A percentile compares a stretch with the other conserved stretches of the same genome.
Conservation (phyloP, 2,797 vertebrate species). For the Myripristis murdjan region DNA sequence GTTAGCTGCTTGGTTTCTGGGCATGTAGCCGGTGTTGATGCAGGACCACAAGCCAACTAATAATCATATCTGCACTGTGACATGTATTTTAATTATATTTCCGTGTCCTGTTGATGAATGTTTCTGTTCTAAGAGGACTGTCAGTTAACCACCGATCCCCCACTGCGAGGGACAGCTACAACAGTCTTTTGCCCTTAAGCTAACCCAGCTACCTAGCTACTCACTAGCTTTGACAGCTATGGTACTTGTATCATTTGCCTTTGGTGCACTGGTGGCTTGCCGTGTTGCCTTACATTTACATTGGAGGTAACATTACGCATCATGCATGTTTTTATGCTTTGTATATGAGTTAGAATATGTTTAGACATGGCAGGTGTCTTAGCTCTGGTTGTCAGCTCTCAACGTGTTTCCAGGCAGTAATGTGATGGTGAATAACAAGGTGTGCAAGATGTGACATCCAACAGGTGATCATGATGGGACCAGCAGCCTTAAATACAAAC, state of each 20-base stretch:
- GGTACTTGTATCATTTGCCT: too few relatives aligned
- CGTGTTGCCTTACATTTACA: not conserved
- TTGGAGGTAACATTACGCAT: too few relatives aligned
- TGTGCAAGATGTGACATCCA: not conserved
- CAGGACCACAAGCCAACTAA: not conserved
- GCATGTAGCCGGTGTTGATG: not conserved
- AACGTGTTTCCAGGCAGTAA: too few relatives aligned
- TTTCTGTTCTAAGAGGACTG: not conserved
- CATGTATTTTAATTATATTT: rapidly evolving
- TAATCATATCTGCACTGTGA: not conserved
- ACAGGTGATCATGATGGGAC: not conserved
- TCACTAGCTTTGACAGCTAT: conserved; percentile 18
- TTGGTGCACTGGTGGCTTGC: not conserved
- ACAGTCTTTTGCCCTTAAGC: not conserved
- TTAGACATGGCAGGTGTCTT: too few relatives aligned
- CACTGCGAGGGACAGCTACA: conserved; percentile 1
- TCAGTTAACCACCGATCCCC: not conserved
- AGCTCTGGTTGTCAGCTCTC: too few relatives aligned
- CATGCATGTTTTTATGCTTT: too few relatives aligned
- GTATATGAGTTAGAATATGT: too few relatives aligned
- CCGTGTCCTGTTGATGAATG: not conserved
- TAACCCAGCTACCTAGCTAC: conserved; percentile 31
- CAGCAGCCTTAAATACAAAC: too few relatives aligned
- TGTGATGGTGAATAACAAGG: not conserved
- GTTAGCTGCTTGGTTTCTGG: conserved; percentile 33